phyloP scores from a whole-genome alignment of 2,797 vertebrate genomes.

The Nasua narica region DNA sequence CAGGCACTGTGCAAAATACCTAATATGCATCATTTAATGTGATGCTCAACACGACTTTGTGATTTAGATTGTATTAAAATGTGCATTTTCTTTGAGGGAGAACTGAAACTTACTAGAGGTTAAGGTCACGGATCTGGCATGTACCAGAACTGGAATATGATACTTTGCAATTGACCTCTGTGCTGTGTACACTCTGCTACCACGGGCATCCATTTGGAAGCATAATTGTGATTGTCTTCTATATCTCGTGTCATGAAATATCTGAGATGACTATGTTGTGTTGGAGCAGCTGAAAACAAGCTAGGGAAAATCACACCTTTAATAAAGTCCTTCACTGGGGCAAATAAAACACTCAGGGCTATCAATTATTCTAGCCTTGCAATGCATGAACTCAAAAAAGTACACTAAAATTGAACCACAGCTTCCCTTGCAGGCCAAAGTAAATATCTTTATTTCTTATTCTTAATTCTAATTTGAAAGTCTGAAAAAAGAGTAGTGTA shows the following conservation, averaged over 20 bases:
- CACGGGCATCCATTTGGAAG: not conserved
- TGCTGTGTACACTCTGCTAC: not conserved
- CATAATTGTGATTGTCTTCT: not conserved
- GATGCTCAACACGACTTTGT: not conserved
- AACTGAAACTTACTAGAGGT: not conserved
- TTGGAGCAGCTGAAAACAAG: not conserved
- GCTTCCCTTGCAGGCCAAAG: not conserved
- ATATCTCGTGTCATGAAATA: not conserved
- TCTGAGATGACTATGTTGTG: not conserved
- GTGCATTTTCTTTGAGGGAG: not conserved
- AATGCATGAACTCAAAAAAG: not conserved
- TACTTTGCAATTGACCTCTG: not conserved
- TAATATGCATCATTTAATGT: not conserved
- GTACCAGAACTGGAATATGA: not conserved
- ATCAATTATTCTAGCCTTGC: not conserved
- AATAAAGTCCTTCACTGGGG: not conserved
- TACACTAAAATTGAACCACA: not conserved
- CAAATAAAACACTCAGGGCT: not conserved
- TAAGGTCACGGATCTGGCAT: not conserved
- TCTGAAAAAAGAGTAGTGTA: not conserved
- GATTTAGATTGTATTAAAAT: not conserved
- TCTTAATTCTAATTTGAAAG: constrained; percentile 16
- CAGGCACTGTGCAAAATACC: not conserved
- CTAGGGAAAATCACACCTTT: not conserved
- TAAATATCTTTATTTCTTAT: not conserved